Percentiles rank a stretch among this genome's conserved stretches.
These are phyloP conservation scores for Morelia viridis DNA, from an alignment of 2,797 vertebrate species.

Conservation along the genomic window DNA sequence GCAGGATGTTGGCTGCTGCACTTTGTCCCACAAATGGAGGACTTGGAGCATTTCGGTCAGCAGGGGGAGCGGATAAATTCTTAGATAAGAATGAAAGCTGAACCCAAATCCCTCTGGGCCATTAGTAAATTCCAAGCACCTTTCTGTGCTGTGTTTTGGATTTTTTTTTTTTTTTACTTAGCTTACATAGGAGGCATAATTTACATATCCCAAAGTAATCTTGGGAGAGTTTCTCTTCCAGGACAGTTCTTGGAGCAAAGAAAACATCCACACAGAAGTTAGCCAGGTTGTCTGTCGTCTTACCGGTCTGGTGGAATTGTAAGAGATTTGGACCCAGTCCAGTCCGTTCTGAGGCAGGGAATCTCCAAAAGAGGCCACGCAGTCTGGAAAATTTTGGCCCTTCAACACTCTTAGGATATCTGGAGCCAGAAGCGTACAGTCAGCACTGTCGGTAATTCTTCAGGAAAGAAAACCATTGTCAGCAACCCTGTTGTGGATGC, in stretches of 20 bases:
- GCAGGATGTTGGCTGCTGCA: neutral
- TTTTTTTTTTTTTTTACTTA: neutral
- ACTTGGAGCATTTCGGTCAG: neutral
- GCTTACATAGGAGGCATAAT: neutral
- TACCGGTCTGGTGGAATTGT: conserved; percentile 19
- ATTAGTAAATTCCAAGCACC: neutral
- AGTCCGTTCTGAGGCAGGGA: conserved; percentile 75
- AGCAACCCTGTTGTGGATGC: neutral
- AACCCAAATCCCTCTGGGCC: neutral
- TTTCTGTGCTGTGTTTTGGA: neutral
- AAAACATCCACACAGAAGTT: neutral
- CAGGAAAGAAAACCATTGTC: conserved; percentile 12
- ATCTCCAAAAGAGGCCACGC: conserved; percentile 89
- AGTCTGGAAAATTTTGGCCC: conserved; percentile 81
- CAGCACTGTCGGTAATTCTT: conserved; percentile 72
- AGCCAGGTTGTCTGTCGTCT: neutral
- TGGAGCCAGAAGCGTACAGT: conserved; percentile 78
- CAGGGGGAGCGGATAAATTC: neutral
- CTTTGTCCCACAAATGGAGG: neutral
- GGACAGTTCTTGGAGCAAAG: neutral
- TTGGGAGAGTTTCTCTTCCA: neutral
- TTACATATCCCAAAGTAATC: neutral
- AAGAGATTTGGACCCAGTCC: conserved; percentile 86
- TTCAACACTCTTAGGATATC: conserved; percentile 78
- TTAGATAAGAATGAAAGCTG: no score